A percentile compares a stretch with the other conserved stretches of the same genome.
phyloP scores from a whole-genome alignment of 2,888 invertebrate genomes.

The Scaptomyza parva region DNA sequence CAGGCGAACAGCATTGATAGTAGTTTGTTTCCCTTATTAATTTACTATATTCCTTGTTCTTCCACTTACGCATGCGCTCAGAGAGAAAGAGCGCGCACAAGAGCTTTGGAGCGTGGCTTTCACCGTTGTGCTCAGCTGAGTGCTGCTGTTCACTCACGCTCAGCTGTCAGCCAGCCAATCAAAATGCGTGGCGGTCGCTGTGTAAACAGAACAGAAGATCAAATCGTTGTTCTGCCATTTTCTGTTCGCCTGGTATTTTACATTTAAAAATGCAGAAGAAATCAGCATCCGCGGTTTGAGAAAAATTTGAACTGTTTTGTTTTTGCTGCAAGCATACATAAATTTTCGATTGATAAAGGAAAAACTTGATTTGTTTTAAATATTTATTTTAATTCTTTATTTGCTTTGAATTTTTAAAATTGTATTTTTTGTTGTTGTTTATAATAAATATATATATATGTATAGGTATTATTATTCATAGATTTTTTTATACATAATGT shows the following conservation, averaged over 20 bases:
- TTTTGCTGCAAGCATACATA: neutral
- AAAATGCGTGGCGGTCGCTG: neutral
- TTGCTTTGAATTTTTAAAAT: slow-evolving; percentile 74
- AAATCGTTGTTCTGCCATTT: neutral
- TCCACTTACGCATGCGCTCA: neutral
- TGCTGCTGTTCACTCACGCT: neutral
- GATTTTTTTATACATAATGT: slow-evolving; percentile 68
- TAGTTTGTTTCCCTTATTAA: neutral
- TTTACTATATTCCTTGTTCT: neutral
- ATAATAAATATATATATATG: slow-evolving; percentile 73
- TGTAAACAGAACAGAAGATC: neutral
- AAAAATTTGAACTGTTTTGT: neutral
- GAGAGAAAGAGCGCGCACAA: neutral
- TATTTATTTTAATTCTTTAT: slow-evolving; percentile 57
- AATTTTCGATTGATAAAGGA: neutral
- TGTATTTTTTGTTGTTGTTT: slow-evolving; percentile 73
- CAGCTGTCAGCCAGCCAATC: slow-evolving; percentile 10
- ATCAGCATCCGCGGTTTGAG: neutral
- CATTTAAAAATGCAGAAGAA: slow-evolving; percentile 6
- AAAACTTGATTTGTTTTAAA: slow-evolving; percentile 15
- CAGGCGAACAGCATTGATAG: neutral
- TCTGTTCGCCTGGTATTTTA: slow-evolving; percentile 1
- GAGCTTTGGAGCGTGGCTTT: no score
- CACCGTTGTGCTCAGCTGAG: slow-evolving; percentile 1
- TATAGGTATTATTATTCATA: slow-evolving; percentile 57